Percentiles rank a stretch among this genome's conserved stretches.
phyloP scores from a whole-genome alignment of 1,140 invertebrate genomes.

The Artemia franciscana region DNA sequence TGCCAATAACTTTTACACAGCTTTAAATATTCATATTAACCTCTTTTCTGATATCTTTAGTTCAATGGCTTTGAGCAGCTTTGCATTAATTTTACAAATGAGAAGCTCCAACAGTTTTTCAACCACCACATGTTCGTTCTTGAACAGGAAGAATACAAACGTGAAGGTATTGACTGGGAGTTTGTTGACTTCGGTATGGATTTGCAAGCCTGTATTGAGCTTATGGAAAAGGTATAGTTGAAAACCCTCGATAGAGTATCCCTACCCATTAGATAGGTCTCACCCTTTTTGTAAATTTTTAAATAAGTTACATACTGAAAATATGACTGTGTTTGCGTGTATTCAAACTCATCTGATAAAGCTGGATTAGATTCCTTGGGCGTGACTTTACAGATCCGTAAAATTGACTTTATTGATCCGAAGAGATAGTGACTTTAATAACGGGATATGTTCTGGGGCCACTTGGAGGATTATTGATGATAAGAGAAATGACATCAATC shows the following conservation, averaged over 20 bases:
- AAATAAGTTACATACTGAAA: too few species aligned
- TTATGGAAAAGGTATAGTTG: conserved; percentile 82
- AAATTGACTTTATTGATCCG: too few species aligned
- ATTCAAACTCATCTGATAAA: too few species aligned
- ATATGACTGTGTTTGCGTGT: too few species aligned
- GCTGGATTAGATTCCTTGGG: too few species aligned
- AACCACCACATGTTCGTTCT: conserved; percentile 99
- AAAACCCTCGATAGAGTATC: background rate
- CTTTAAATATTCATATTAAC: too few species aligned
- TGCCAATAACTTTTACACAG: too few species aligned
- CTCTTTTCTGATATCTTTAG: conserved; percentile 27
- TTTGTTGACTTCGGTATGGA: conserved; percentile 74
- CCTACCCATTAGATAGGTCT: background rate
- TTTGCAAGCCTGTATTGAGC: conserved; percentile 89
- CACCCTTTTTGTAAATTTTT: background rate
- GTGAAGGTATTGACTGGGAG: conserved; percentile 26
- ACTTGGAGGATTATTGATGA: too few species aligned
- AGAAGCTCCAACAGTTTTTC: conserved; percentile 99
- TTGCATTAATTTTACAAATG: conserved; percentile 99
- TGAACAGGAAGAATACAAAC: conserved; percentile 44
- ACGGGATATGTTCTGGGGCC: too few species aligned
- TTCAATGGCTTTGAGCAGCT: conserved; percentile 99
- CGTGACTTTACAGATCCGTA: too few species aligned
- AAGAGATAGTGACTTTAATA: too few species aligned
- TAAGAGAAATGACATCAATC: too few species aligned